These are phyloP conservation scores for Melanogrammus aeglefinus DNA, from an alignment of 2,797 vertebrate genomes.

Conservation along the genomic window DNA sequence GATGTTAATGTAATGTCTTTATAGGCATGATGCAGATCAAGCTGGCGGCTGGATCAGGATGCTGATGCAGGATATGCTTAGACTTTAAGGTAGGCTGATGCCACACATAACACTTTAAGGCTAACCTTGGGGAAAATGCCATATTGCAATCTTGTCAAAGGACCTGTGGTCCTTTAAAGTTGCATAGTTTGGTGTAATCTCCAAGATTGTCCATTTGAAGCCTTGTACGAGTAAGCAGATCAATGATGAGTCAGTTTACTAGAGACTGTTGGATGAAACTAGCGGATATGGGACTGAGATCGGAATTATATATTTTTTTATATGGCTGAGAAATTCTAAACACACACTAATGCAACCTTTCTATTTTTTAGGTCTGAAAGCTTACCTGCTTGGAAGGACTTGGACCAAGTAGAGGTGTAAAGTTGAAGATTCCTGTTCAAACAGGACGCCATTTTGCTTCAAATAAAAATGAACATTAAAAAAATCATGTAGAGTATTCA, in stretches of 20 bases:
- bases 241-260: constrained; percentile 77
- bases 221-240: constrained; percentile 62
- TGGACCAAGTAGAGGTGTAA: too few relatives aligned
- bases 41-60: neutral
- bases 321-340: accelerated
- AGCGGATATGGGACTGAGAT: constrained; percentile 99
- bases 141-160: neutral
- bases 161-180: neutral
- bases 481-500: too few relatives aligned
- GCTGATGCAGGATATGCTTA: neutral
- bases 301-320: too few relatives aligned
- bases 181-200: neutral
- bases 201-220: accelerated
- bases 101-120: neutral
- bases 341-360: neutral
- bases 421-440: too few relatives aligned
- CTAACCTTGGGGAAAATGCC: neutral
- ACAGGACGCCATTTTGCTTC: too few relatives aligned
- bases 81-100: neutral
- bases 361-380: constrained; percentile 25
- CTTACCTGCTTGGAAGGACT: too few relatives aligned
- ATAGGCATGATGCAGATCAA: neutral
- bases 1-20: neutral
- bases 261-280: constrained; percentile 89
- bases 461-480: too few relatives aligned